phyloP scores from a whole-genome alignment of 2,888 invertebrate species.

The Timandra comae region DNA sequence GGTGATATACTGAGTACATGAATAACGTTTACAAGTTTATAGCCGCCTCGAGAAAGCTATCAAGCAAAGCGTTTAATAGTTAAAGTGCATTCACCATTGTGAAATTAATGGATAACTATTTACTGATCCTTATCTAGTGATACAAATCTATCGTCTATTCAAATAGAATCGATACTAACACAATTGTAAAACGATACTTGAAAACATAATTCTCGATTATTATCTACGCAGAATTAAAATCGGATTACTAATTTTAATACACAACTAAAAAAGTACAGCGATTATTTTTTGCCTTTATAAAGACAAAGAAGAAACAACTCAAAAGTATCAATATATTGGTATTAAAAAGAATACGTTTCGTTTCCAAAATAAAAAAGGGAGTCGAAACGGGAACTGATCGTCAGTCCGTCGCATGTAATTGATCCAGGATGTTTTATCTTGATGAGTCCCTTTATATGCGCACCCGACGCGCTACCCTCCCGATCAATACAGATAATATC shows the following conservation, averaged over 20 bases:
- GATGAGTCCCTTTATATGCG: slow-evolving; percentile 68
- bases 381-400: slow-evolving; percentile 61
- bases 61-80: too few species aligned
- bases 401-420: slow-evolving; percentile 69
- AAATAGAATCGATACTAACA: slow-evolving; percentile 46
- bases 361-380: slow-evolving; percentile 39
- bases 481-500: slow-evolving; percentile 65
- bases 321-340: slow-evolving; percentile 18
- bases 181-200: slow-evolving; percentile 43
- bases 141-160: slow-evolving; percentile 54
- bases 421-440: slow-evolving; percentile 74
- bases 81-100: slow-evolving; percentile 36
- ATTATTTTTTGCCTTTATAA: too few species aligned
- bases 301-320: slow-evolving; percentile 5
- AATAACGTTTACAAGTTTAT: too few species aligned
- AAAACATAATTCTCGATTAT: slow-evolving; percentile 28
- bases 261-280: slow-evolving; percentile 1
- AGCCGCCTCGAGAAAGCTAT: too few species aligned
- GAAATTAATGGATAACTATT: slow-evolving; percentile 50
- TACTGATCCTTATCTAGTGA: slow-evolving; percentile 57
- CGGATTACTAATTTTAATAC: slow-evolving; percentile 35
- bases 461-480: slow-evolving; percentile 69
- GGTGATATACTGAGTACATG: too few species aligned
- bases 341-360: slow-evolving; percentile 28
- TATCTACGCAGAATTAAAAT: slow-evolving; percentile 38